Evolutionary conservation across 2,113 vertebrate species (phyloP), one percentile per base, ranked within the genome.

Genomic region (Trematocara marginatum): DNA sequence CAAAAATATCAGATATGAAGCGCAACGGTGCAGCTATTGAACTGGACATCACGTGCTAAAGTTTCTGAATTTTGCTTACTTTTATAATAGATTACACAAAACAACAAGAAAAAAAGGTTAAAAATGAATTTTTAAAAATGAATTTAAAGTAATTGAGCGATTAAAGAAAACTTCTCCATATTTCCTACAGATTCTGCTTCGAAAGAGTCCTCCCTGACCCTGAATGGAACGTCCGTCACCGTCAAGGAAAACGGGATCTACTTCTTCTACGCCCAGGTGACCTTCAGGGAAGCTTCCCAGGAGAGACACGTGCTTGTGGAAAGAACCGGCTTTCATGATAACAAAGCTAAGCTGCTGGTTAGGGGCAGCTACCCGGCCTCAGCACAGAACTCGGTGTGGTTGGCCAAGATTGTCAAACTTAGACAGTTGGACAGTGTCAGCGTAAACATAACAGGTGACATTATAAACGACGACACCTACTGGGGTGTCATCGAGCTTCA

Each of bases 181-280:
- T 23, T 10, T 69, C 34, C 69, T 13, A 6, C 84, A 90, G 86
- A 2, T 71, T 0, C 0, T 6, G 1, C 8, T 3, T 93, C 91
- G 85, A 0, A 31, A 1, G 35, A 3, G 5, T 1, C 26, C 66
- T 31, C 23, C 66, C 83, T 82, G 8, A 45, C 49, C 35, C 89
- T 95, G 15, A 2, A 0, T 0, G 35, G 90, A 1, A 3, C 47
- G 82, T 79, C 83, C 9, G 87, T 96, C 88, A 3, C 7, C 45
- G 78, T 87, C 86, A 7, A 0, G 3, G 5, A 57, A 4, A 3
- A 1, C 1, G 56, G 95, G 47, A 4, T 69, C 35, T 96, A 95
- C 92, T 87, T 93, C 71, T 12, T 94, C 53, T 94, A 94, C 23
- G 94, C 91, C 35, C 94, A 95, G 26, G 93, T 95, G 78, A 83